Evolutionary conservation across 2,797 vertebrate genomes (phyloP).

Genomic region (Neomorphus geoffroyi): DNA sequence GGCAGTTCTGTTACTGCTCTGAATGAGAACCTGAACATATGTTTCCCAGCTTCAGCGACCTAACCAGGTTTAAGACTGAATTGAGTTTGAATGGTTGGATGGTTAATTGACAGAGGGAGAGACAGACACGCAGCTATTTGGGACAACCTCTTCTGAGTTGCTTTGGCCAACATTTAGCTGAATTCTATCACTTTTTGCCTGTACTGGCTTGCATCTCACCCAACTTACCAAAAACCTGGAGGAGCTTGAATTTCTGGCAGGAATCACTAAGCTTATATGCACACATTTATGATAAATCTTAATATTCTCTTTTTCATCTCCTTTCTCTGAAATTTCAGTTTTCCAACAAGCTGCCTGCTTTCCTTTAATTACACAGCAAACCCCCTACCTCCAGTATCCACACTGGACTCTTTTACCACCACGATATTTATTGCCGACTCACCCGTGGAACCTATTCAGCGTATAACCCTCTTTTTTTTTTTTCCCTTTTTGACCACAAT

Average conservation of each 20-base stretch:
- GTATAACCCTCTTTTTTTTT: constrained; percentile 31
- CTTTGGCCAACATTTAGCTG: not conserved
- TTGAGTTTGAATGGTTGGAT: not conserved
- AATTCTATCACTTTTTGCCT: not conserved
- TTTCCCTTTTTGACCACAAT: constrained; percentile 70
- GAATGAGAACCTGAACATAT: not conserved
- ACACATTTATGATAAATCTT: not conserved
- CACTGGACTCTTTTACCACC: constrained; percentile 48
- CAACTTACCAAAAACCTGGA: not conserved
- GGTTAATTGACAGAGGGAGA: not conserved
- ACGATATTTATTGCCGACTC: constrained; percentile 69
- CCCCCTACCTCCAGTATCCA: not conserved
- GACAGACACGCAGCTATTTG: not conserved
- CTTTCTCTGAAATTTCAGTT: constrained; percentile 3
- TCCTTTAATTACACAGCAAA: constrained; percentile 3
- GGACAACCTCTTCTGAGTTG: not conserved
- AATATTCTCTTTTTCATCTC: not conserved
- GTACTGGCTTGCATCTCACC: not conserved
- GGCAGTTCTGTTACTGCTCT: not conserved
- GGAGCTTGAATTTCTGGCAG: not conserved
- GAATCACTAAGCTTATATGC: not conserved
- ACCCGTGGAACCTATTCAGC: constrained; percentile 45
- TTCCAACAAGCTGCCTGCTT: not conserved
- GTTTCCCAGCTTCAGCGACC: not conserved
- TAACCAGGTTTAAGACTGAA: not conserved